Evolutionary conservation across 2,888 invertebrate genomes (phyloP).

Genomic region (Malacosoma neustria): DNA sequence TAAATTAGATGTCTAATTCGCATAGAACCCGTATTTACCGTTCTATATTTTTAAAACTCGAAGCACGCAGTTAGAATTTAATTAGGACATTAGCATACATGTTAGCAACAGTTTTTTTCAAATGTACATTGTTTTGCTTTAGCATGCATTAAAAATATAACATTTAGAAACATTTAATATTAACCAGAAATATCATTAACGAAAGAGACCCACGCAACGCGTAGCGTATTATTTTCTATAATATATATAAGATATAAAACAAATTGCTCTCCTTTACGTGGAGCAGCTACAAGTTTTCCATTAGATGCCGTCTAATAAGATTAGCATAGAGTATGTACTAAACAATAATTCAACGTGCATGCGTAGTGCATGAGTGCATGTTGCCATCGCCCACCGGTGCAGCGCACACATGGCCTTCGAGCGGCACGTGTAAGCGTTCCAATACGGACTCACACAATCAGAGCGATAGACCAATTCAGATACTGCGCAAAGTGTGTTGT

Average conservation of each 20-base stretch:
- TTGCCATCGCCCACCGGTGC: slow-evolving; percentile 13
- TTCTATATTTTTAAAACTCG: not conserved
- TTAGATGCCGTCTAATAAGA: too few relatives aligned
- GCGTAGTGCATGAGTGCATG: not conserved
- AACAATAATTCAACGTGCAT: not conserved
- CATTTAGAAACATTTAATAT: too few relatives aligned
- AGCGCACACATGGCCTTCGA: slow-evolving; percentile 27
- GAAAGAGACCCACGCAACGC: too few relatives aligned
- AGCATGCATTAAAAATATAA: too few relatives aligned
- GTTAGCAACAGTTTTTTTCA: not conserved
- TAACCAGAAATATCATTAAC: too few relatives aligned
- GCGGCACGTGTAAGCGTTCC: slow-evolving; percentile 40
- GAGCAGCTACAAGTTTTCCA: too few relatives aligned
- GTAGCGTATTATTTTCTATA: too few relatives aligned
- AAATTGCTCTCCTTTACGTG: too few relatives aligned
- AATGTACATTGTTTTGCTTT: not conserved
- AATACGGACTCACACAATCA: slow-evolving; percentile 22
- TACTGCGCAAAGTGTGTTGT: not conserved
- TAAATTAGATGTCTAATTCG: slow-evolving; percentile 23
- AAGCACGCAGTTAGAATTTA: not conserved
- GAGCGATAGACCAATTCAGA: slow-evolving; percentile 18
- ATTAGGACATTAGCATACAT: not conserved
- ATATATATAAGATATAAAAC: too few relatives aligned
- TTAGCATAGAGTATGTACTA: too few relatives aligned
- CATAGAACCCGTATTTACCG: slow-evolving; percentile 1